Evolutionary conservation across 1,140 invertebrate species (phyloP).

Genomic region (Drosophila tani): DNA sequence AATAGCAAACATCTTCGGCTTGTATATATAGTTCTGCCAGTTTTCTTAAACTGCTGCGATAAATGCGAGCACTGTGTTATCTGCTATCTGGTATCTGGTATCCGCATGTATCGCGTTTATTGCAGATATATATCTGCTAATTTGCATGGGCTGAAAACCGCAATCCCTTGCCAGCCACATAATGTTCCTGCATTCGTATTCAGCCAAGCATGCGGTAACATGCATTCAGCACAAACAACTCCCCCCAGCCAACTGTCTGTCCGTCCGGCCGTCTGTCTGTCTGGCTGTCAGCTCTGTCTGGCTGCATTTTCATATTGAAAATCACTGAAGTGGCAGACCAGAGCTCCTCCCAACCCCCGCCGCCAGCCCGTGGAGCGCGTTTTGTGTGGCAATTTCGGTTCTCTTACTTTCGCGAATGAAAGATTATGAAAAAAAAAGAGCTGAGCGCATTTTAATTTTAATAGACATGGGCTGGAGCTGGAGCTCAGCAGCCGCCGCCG

Average conservation of each 20-base stretch:
- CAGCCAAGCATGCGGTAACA: constrained; percentile 70
- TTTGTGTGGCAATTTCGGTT: constrained; percentile 77
- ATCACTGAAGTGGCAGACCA: constrained; percentile 80
- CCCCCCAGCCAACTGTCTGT: constrained; percentile 16
- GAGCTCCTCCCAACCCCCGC: constrained; percentile 21
- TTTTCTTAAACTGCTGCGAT: constrained; percentile 28
- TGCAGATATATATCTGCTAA: constrained; percentile 51
- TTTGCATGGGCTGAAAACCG: constrained; percentile 67
- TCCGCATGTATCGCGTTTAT: constrained; percentile 34
- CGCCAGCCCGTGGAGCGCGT: constrained; percentile 9
- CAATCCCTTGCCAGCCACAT: constrained; percentile 69
- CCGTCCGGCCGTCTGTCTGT: constrained; percentile 9
- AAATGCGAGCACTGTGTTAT: constrained; percentile 20
- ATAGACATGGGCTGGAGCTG: constrained; percentile 51
- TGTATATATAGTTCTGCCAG: background rate
- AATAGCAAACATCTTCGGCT: background rate
- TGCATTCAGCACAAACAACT: constrained; percentile 48
- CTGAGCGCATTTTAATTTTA: constrained; percentile 71
- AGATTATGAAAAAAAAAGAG: constrained; percentile 37
- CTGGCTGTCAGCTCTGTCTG: constrained; percentile 55
- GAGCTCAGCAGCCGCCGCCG: background rate
- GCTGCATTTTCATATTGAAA: constrained; percentile 81
- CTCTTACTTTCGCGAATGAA: constrained; percentile 50
- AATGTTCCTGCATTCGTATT: constrained; percentile 68
- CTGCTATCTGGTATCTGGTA: constrained; percentile 17